Evolutionary conservation across 2,888 invertebrate species (phyloP), one percentile per base, ranked within the genome.

Genomic region (Phania funesta): DNA sequence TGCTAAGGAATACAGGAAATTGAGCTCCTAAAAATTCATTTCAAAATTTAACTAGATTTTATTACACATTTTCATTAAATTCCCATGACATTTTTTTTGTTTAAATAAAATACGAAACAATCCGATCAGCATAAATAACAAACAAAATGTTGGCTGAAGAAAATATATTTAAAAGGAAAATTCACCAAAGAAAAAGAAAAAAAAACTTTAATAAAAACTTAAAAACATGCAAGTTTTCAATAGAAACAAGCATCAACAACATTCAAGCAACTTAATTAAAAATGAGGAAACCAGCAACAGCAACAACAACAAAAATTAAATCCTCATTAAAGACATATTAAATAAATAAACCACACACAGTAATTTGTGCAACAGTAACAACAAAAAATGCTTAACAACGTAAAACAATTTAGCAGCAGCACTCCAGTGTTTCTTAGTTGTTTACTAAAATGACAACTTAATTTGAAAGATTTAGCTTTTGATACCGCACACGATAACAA

Each of bases 1-100:
- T n/a, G n/a, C n/a, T n/a, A n/a, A n/a, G n/a, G n/a, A n/a, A n/a
- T n/a, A n/a, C n/a, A n/a, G n/a, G n/a, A n/a, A n/a, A n/a, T n/a
- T n/a, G n/a, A n/a, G n/a, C n/a, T n/a, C n/a, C n/a, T n/a, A n/a
- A n/a, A n/a, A 24, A 56, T 68, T 68, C 54, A 56, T 32, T 22
- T 26, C 16, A 35, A 65, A 50, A 24, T 16, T 65, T 24, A 26
- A 26, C 11, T 16, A 52, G 4, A 41, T 54, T 41, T 44, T 68
- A 1, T 11, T 46, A 56, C 5, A 46, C 20, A 46, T 46, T 54
- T 56, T 18, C 16, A 56, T 56, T 16, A 87, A 85, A 88, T 88
- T 88, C 89, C 88, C 88, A 88, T 88, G 87, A 86, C 85, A 87
- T 87, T 88, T 88, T 88, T 87, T 84, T 13, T 74, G 22, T 16